Base-by-base conservation (phyloP, 2,797 vertebrate species). In the Danio kyathit region DNA sequence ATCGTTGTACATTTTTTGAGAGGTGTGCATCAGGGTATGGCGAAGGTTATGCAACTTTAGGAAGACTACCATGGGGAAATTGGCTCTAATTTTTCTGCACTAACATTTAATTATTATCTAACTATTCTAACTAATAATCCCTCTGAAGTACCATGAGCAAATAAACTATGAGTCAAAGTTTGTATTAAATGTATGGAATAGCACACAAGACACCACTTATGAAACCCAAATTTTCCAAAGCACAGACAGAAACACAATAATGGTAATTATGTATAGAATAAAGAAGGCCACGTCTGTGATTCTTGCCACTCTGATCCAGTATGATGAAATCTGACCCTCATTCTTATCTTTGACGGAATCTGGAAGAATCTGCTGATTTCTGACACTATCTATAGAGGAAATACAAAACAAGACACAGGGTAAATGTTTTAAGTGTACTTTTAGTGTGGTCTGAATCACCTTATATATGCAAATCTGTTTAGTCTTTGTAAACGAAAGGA, bases 241-340 rank as follows among this genome's bases (percentile, higher is more conserved):
- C 7, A 64, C 46, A 8, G 21, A 43, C 60, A 94, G 77, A 81
- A 93, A 93, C 29, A 90, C 72, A 0, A 14, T 64, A 63, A 89
- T 84, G 0, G 76, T 60, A 67, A 61, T 49, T 51, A 91, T 0
- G 56, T 93, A 93, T 79, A 90, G 83, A 41, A 74, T n/a, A 19
- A 90, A 88, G 84, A 91, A 94, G 2, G 1, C 82, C 48, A 4
- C 84, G 86, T 93, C 90, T 87, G 91, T 89, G 38, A 69, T 86
- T 7, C 38, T 14, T 19, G 89, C 89, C 54, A 87, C 7, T 74
- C 51, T 43, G 52, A 74, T 84, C 90, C 87, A 90, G 38, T 12
- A 64, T 0, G 13, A 0, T 0, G 11, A 71, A 29, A 3, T 1
- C 1, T 29, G 1, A 29, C 29, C 3, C 29, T 29, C 29, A 29